Conservation (phyloP, 2,797 vertebrate genomes). For the Momotus momota region DNA sequence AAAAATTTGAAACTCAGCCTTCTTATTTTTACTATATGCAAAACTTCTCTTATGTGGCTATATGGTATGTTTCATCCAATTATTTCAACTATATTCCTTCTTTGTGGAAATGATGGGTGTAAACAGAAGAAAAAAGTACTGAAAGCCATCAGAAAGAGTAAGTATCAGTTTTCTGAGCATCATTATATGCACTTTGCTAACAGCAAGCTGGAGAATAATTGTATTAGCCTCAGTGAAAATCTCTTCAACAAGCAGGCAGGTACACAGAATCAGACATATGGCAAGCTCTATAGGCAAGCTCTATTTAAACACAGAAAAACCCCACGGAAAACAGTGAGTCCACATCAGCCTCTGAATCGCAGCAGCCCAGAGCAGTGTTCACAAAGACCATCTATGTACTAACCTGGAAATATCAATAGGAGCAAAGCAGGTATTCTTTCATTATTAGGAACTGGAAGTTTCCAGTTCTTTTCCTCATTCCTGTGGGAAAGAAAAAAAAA, state of each 20-base stretch:
- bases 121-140: neutral
- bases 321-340: neutral
- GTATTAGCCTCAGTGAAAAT: neutral
- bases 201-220: neutral
- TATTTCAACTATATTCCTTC: neutral
- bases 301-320: neutral
- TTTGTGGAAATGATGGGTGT: neutral
- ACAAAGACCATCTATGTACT: neutral
- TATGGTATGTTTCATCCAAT: neutral
- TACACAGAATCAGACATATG: neutral
- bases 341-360: neutral
- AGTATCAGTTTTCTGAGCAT: neutral
- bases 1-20: neutral
- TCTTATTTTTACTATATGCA: neutral
- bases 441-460: neutral
- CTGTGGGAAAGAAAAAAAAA: neutral
- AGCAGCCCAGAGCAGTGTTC: neutral
- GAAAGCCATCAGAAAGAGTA: neutral
- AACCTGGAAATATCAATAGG: neutral
- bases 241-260: neutral
- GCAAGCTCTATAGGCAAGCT: neutral
- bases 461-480: neutral
- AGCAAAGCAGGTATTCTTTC: neutral
- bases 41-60: neutral
- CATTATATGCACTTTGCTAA: neutral